These are phyloP conservation scores for Chelon auratus DNA, from an alignment of 2,797 vertebrate genomes.

Conservation along the genomic window DNA sequence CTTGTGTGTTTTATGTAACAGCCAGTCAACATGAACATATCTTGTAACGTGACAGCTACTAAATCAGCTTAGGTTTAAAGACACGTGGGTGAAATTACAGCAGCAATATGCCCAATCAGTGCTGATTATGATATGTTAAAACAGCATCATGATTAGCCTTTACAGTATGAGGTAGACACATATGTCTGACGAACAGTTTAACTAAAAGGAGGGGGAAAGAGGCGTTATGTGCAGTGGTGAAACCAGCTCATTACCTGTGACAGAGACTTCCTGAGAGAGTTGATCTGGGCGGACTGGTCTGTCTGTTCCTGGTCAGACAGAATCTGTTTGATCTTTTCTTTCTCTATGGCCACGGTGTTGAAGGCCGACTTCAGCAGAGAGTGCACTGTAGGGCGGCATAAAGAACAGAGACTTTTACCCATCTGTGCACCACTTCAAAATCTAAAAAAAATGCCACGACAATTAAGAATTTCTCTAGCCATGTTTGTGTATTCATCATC, in stretches of 20 bases:
- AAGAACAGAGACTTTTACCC: neutral
- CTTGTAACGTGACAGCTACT: slow-evolving; percentile 24
- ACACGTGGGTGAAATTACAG: slow-evolving; percentile 13
- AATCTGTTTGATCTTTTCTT: slow-evolving; percentile 98
- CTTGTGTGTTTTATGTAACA: slow-evolving; percentile 39
- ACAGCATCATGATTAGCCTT: slow-evolving; percentile 12
- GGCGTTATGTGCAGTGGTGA: slow-evolving; percentile 24
- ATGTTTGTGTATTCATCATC: no score
- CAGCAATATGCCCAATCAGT: slow-evolving; percentile 19
- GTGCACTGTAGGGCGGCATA: slow-evolving; percentile 86
- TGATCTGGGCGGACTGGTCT: slow-evolving; percentile 91
- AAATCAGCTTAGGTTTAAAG: slow-evolving; percentile 15
- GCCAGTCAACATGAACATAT: slow-evolving; percentile 1
- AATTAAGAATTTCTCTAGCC: no score
- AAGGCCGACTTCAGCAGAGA: slow-evolving; percentile 98
- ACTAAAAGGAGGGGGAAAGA: slow-evolving; percentile 1
- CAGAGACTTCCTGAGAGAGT: slow-evolving; percentile 94
- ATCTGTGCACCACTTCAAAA: neutral
- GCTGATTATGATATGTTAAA: slow-evolving; percentile 12
- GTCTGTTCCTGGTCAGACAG: slow-evolving; percentile 93
- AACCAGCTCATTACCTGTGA: slow-evolving; percentile 89
- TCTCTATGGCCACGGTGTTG: slow-evolving; percentile 99
- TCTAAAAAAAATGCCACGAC: neutral
- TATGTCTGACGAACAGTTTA: slow-evolving; percentile 9
- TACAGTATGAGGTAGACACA: neutral